Evolutionary conservation across 2,797 vertebrate genomes (phyloP).

Genomic region (Pterois miles): DNA sequence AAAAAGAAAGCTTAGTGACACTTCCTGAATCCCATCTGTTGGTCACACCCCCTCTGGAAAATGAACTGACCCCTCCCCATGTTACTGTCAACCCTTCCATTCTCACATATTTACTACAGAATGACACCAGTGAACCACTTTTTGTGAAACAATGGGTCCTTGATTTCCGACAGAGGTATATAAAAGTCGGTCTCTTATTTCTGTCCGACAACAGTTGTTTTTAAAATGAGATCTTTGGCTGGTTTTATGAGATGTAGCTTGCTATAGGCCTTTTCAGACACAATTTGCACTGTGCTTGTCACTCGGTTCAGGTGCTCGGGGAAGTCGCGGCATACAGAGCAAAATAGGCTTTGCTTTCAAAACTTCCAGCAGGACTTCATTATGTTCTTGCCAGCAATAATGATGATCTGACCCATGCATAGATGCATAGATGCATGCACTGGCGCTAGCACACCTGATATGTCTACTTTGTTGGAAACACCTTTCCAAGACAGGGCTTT

Average conservation of each 20-base stretch:
- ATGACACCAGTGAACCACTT: neutral
- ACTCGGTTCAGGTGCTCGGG: neutral
- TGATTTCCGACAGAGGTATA: neutral
- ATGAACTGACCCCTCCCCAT: neutral
- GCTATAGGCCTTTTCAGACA: neutral
- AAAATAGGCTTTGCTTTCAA: neutral
- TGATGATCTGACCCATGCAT: neutral
- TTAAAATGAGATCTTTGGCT: neutral
- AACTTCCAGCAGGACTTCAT: neutral
- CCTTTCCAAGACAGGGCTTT: neutral
- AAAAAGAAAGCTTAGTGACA: conserved; percentile 7
- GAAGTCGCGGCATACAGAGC: neutral
- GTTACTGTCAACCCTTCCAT: neutral
- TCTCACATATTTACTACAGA: neutral
- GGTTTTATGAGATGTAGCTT: neutral
- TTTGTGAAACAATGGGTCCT: neutral
- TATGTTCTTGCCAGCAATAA: neutral
- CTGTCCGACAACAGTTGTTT: fast-evolving
- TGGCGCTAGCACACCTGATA: neutral
- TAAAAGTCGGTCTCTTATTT: neutral
- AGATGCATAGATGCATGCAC: no score
- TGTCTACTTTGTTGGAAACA: neutral
- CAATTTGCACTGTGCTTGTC: neutral
- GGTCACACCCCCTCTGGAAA: neutral
- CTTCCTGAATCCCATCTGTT: conserved; percentile 1